A percentile compares a stretch with the other conserved stretches of the same genome.
phyloP scores from a whole-genome alignment of 2,113 vertebrate species.

The Coptodon rendalli region DNA sequence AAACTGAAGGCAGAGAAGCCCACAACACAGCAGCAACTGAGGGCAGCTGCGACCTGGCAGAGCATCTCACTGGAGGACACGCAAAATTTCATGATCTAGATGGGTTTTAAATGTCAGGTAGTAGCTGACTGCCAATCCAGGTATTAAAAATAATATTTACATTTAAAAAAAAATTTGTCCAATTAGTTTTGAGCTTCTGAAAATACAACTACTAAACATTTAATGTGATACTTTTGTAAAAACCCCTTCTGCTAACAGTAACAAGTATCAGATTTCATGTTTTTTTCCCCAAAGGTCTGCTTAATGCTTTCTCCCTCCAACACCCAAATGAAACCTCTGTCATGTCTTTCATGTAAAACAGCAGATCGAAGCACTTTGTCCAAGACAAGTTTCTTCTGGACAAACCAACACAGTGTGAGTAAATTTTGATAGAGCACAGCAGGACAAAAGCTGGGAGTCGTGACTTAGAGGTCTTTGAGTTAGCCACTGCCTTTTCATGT shows the following conservation, averaged over 20 bases:
- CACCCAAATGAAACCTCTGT: background rate
- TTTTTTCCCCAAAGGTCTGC: background rate
- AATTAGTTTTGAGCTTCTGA: background rate
- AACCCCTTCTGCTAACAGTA: background rate
- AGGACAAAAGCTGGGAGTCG: background rate
- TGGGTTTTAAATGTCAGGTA: background rate
- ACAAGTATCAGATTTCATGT: background rate
- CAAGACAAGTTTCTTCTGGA: background rate
- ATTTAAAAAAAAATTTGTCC: background rate
- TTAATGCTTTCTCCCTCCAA: background rate
- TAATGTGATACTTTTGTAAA: background rate
- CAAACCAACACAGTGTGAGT: background rate
- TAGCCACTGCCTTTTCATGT: background rate
- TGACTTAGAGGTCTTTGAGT: background rate
- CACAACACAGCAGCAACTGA: background rate
- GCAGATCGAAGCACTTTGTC: background rate
- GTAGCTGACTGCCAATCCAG: background rate
- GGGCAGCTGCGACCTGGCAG: background rate
- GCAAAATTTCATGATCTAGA: rapidly evolving
- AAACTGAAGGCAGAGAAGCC: background rate
- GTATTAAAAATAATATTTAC: background rate
- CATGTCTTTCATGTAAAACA: background rate
- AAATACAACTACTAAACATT: background rate
- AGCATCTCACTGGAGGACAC: background rate
- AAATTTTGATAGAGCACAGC: background rate